These are phyloP conservation scores for Microcebus tavaratra DNA, from an alignment of 2,113 vertebrate species.

Conservation along the genomic window DNA sequence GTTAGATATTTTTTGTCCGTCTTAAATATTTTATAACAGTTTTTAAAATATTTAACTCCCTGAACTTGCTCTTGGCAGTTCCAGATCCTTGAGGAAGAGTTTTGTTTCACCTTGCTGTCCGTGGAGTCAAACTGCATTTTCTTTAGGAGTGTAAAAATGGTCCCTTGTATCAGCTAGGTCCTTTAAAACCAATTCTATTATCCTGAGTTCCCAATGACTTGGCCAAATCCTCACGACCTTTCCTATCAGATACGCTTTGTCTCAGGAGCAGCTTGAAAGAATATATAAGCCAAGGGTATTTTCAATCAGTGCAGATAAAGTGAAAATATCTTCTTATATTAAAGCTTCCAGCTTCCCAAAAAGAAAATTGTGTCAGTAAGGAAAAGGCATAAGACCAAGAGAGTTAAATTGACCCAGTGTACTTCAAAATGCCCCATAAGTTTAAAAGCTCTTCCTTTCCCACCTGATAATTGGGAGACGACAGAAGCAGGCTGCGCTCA, in stretches of 20 bases:
- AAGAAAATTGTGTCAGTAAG: conserved; percentile 22
- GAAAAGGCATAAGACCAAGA: conserved; percentile 19
- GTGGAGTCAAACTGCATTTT: background rate
- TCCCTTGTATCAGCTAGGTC: background rate
- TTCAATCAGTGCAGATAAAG: conserved; percentile 1
- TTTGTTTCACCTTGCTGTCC: background rate
- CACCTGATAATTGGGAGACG: background rate
- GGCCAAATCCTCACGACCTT: background rate
- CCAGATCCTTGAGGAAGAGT: background rate
- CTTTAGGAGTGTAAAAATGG: background rate
- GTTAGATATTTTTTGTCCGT: background rate
- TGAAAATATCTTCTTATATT: conserved; percentile 46
- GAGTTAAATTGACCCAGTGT: background rate
- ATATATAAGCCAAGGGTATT: conserved; percentile 8
- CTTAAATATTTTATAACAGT: background rate
- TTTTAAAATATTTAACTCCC: background rate
- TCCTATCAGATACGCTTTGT: background rate
- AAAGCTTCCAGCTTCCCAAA: background rate
- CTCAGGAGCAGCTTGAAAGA: conserved; percentile 12
- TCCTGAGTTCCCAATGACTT: background rate
- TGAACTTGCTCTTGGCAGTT: background rate
- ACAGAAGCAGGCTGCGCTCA: background rate
- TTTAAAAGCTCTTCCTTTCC: background rate
- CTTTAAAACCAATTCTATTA: background rate
- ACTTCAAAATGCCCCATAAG: background rate